Percentiles rank a stretch among this genome's conserved stretches.
Evolutionary conservation across 2,113 vertebrate species (phyloP).

Genomic region (Micronycteris hirsuta): DNA sequence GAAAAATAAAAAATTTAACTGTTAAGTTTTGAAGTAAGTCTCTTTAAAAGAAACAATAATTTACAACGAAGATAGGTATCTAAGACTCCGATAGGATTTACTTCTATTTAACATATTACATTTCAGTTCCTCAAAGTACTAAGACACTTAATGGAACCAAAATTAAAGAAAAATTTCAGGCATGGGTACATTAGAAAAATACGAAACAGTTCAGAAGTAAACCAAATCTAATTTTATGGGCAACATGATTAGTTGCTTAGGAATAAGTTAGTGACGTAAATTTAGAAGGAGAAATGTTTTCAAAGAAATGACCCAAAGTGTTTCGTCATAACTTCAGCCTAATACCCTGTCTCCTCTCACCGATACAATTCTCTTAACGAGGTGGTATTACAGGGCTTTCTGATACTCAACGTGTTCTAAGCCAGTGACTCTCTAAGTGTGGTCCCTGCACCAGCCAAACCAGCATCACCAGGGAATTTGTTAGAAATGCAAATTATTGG

Average conservation of each 20-base stretch:
- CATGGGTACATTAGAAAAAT: conserved; percentile 58
- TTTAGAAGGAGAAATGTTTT: conserved; percentile 44
- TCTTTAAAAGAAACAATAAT: conserved; percentile 39
- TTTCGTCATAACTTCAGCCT: neutral
- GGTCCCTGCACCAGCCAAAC: neutral
- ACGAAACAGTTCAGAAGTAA: conserved; percentile 70
- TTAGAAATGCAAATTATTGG: conserved; percentile 31
- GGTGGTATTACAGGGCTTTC: neutral
- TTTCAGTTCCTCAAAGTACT: conserved; percentile 53
- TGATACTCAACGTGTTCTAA: neutral
- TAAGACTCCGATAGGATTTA: conserved; percentile 46
- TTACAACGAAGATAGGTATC: neutral
- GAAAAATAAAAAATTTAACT: conserved; percentile 25
- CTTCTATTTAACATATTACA: conserved; percentile 53
- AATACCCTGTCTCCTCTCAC: neutral
- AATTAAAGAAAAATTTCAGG: conserved; percentile 54
- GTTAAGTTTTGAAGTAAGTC: neutral
- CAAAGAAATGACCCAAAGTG: neutral
- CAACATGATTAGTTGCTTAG: conserved; percentile 65
- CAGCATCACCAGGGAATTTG: neutral
- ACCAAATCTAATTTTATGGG: conserved; percentile 45
- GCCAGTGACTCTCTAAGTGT: neutral
- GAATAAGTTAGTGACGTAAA: conserved; percentile 38
- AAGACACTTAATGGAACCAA: conserved; percentile 51
- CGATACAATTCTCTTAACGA: conserved; percentile 1